Percentiles rank a stretch among this genome's conserved stretches.
Evolutionary conservation across 1,140 invertebrate genomes (phyloP).

Genomic region (Ceratina japonica): DNA sequence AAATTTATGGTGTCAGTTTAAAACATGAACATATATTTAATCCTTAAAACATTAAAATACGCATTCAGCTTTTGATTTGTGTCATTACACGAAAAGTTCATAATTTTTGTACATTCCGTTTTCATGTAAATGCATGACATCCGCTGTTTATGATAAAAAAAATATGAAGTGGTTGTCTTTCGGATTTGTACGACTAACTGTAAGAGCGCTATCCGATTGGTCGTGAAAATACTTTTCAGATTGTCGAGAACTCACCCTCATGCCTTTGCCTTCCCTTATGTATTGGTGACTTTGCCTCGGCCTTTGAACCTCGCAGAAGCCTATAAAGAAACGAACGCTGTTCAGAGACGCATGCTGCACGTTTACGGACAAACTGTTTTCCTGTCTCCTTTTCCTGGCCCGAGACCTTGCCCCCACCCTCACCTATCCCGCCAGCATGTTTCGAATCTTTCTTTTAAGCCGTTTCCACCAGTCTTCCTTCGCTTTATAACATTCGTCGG

Average conservation of each 20-base stretch:
- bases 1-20: too few species aligned
- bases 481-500: conserved; percentile 41
- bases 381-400: conserved; percentile 11
- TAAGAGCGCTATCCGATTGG: conserved; percentile 12
- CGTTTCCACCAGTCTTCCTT: not conserved
- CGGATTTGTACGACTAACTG: too few species aligned
- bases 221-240: conserved; percentile 44
- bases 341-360: conserved; percentile 43
- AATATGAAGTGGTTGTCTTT: too few species aligned
- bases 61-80: too few species aligned
- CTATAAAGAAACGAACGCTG: conserved; percentile 77
- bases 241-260: conserved; percentile 82
- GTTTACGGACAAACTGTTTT: conserved; percentile 56
- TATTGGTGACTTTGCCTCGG: conserved; percentile 86
- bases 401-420: not conserved
- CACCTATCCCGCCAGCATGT: not conserved
- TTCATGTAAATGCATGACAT: too few species aligned
- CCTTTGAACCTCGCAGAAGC: conserved; percentile 89
- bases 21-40: too few species aligned
- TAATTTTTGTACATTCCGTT: too few species aligned
- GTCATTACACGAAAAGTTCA: too few species aligned
- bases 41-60: too few species aligned
- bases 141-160: too few species aligned
- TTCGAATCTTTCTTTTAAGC: conserved; percentile 40
- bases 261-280: conserved; percentile 86